Evolutionary conservation across 1,140 invertebrate species (phyloP).

Genomic region (Acyrthosiphon pisum): DNA sequence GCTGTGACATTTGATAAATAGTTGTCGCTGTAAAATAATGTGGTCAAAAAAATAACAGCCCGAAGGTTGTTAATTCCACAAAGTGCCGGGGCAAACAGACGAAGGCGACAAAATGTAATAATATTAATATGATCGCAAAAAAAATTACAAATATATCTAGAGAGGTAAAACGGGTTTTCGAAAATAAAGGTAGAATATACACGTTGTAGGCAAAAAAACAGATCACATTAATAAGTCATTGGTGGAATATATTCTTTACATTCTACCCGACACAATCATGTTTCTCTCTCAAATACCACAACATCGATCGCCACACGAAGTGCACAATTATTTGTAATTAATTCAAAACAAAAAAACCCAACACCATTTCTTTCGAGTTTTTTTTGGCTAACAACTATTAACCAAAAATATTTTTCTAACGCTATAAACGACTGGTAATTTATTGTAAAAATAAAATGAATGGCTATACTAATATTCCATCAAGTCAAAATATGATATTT

Average conservation of each 20-base stretch:
- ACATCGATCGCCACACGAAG: background rate
- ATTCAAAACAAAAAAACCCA: constrained; percentile 20
- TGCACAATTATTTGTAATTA: constrained; percentile 16
- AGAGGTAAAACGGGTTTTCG: constrained; percentile 31
- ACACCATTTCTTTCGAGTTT: background rate
- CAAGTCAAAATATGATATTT: constrained; percentile 28
- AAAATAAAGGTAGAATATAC: background rate
- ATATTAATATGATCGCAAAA: constrained; percentile 29
- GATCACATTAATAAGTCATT: constrained; percentile 37
- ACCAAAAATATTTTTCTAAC: background rate
- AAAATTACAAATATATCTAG: constrained; percentile 9
- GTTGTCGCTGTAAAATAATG: constrained; percentile 23
- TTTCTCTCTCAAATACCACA: background rate
- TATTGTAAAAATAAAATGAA: constrained; percentile 6
- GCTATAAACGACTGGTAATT: background rate
- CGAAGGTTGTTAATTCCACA: constrained; percentile 47
- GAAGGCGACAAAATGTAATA: constrained; percentile 46
- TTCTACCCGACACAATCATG: constrained; percentile 22
- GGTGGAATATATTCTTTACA: constrained; percentile 20
- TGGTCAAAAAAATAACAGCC: constrained; percentile 38
- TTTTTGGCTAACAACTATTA: background rate
- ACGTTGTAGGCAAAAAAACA: constrained; percentile 14
- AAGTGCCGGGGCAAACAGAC: constrained; percentile 4
- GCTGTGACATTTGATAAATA: constrained; percentile 24
- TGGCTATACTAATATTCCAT: background rate